Percentiles rank a stretch among this genome's conserved stretches.
Evolutionary conservation across 2,888 invertebrate genomes (phyloP).

Genomic region (Melangyna quadrimaculata): DNA sequence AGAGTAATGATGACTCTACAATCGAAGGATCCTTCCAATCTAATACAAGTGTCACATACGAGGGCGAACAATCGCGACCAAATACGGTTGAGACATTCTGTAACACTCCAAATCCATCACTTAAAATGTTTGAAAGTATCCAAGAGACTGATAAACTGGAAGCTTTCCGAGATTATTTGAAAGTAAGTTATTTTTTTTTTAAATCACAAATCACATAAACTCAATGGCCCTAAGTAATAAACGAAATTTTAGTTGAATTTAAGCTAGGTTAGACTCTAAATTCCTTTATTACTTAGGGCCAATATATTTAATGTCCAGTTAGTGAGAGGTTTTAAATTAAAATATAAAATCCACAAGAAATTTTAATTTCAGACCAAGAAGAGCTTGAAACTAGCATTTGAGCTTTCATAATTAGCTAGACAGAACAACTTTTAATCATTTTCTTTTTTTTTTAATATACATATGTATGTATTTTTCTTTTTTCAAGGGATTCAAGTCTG

Average conservation of each 20-base stretch:
- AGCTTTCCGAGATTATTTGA: slow-evolving; percentile 76
- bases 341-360: no score
- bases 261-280: no score
- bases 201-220: no score
- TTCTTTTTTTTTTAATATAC: slow-evolving; percentile 8
- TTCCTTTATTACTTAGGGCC: no score
- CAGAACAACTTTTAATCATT: no score
- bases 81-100: slow-evolving; percentile 77
- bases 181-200: slow-evolving; percentile 73
- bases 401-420: no score
- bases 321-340: no score
- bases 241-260: no score
- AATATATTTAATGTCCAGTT: no score
- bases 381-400: no score
- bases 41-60: slow-evolving; percentile 71
- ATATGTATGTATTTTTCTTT: not conserved
- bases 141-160: slow-evolving; percentile 76
- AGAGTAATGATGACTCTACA: slow-evolving; percentile 35
- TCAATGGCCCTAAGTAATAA: no score
- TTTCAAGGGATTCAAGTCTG: slow-evolving; percentile 76
- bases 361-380: no score
- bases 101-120: slow-evolving; percentile 76
- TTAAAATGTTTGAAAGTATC: slow-evolving; percentile 78
- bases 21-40: slow-evolving; percentile 73
- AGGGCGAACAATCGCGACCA: slow-evolving; percentile 57